Conservation (phyloP, 2,888 invertebrate genomes). For the Limnephilus auricula region DNA sequence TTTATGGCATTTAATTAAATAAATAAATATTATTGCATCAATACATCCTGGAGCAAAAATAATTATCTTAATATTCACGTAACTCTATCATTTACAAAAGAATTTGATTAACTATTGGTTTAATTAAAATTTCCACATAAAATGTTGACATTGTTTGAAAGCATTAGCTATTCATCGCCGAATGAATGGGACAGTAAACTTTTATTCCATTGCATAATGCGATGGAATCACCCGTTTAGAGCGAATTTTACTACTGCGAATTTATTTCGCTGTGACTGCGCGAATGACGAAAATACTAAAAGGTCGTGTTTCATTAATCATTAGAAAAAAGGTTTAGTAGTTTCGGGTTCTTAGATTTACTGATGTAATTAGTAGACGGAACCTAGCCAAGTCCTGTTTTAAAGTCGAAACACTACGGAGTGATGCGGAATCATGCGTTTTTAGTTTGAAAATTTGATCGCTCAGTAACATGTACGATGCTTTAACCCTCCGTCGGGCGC, state of each 20-base stretch:
- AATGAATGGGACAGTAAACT: constrained; percentile 7
- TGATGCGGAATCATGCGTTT: too few species aligned
- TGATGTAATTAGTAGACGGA: too few species aligned
- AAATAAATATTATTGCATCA: too few species aligned
- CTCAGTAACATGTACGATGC: too few species aligned
- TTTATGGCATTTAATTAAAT: too few species aligned
- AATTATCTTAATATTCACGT: neutral
- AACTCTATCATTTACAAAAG: neutral
- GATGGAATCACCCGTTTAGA: constrained; percentile 21
- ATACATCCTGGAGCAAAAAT: neutral
- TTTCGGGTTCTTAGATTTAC: too few species aligned
- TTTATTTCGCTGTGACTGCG: constrained; percentile 31
- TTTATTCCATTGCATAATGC: constrained; percentile 25
- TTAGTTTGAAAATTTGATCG: too few species aligned
- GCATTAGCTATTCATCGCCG: neutral
- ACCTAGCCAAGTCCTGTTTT: too few species aligned
- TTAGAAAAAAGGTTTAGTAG: neutral
- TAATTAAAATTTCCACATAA: neutral
- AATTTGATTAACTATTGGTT: neutral
- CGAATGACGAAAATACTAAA: neutral
- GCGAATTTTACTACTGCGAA: constrained; percentile 31
- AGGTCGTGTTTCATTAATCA: neutral
- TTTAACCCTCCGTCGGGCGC: too few species aligned
- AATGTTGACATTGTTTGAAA: neutral
- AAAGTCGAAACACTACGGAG: too few species aligned